Evolutionary conservation across 1,140 invertebrate species (phyloP), one percentile per base, ranked within the genome.

Genomic region (Drosophila ironensis): DNA sequence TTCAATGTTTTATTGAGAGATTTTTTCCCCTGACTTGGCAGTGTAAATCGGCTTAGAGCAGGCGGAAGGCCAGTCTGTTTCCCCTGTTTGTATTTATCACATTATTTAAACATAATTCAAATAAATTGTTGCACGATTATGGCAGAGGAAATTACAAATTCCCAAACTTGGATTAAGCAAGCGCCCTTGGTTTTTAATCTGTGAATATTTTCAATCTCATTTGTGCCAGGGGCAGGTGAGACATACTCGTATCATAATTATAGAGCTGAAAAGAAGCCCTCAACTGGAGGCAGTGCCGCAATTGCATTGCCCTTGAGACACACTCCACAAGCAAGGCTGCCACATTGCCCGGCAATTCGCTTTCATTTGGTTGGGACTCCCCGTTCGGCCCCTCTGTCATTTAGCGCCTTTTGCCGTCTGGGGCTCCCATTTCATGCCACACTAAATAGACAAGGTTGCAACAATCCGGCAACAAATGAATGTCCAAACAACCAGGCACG

Each of bases 401-500:
- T 66, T 66, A 44, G 46, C 60, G 52, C 44, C 52, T 48, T 47
- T 33, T 35, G 40, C 41, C 50, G 41, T 24, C 28, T 44, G 40
- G 47, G 33, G 56, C 22, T 25, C 25, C 35, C 38, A 44, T 52
- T 60, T 52, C 45, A 52, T 52, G 72, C 51, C 44, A 38, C 48
- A 54, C 53, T 44, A 54, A 57, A 76, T 71, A 61, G 72, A 64
- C 69, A 78, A 67, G 54, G 50, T 68, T 70, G 80, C 75, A 86
- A 73, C 76, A 69, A 59, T 61, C 52, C 60, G 68, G 80, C 69
- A 48, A 47, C 75, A 74, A 80, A 82, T 76, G 72, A 84, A 84
- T 84, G 78, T 84, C 78, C 72, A 82, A 82, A 76, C 59, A 76
- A 59, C 46, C 45, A 25, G 37, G 52, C 63, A 68, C 41, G 59